These are phyloP conservation scores for Mesembrinibis cayennensis DNA, from an alignment of 2,113 vertebrate genomes.

Conservation along the genomic window DNA sequence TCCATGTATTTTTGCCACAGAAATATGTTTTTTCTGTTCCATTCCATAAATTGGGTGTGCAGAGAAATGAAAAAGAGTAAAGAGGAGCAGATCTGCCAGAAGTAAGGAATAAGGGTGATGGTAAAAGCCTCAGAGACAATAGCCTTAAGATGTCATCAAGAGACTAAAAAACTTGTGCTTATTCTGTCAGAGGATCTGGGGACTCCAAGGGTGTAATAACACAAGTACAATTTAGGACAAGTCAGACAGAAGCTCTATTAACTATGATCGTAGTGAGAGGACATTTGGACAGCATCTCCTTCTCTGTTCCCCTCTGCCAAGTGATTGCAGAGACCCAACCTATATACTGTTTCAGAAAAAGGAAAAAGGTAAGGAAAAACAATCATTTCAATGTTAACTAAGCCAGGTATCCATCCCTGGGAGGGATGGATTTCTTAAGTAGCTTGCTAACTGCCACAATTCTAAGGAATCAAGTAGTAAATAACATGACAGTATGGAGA, in stretches of 20 bases:
- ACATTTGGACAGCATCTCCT: not conserved
- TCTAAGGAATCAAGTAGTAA: not conserved
- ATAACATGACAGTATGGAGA: not conserved
- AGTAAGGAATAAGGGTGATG: not conserved
- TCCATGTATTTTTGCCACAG: not conserved
- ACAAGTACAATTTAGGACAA: not conserved
- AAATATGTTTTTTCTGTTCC: not conserved
- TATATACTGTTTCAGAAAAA: not conserved
- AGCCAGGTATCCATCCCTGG: not conserved
- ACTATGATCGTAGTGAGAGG: not conserved
- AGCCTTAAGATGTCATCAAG: not conserved
- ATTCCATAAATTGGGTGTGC: not conserved
- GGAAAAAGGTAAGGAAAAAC: not conserved
- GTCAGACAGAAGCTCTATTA: not conserved
- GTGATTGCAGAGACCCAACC: not conserved
- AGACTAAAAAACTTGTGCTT: not conserved
- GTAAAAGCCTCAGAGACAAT: not conserved
- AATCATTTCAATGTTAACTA: not conserved
- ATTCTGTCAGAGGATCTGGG: not conserved
- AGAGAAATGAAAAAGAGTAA: not conserved
- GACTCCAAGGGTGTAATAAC: not conserved
- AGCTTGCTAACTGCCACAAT: not conserved
- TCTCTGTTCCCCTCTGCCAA: not conserved
- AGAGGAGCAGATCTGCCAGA: not conserved
- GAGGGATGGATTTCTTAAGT: not conserved